These are phyloP conservation scores for Brachyhypopomus occidentalis DNA, from an alignment of 2,113 vertebrate species.

Conservation along the genomic window DNA sequence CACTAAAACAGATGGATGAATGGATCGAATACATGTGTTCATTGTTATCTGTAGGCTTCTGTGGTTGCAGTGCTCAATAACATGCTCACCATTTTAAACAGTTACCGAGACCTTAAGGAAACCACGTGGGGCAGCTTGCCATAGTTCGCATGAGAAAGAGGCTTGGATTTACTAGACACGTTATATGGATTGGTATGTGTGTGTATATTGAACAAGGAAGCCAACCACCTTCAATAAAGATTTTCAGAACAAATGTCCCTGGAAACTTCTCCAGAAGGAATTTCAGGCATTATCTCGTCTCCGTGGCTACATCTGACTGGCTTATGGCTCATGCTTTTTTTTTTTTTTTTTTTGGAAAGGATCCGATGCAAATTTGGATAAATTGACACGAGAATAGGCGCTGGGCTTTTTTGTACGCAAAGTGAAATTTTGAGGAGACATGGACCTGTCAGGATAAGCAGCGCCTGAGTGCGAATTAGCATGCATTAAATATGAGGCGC, in stretches of 20 bases:
- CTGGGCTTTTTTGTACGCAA: slow-evolving; percentile 14
- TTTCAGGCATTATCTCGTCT: not conserved
- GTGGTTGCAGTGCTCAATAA: not conserved
- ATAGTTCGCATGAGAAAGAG: too few species aligned
- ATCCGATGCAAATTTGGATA: slow-evolving; percentile 40
- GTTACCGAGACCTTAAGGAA: too few species aligned
- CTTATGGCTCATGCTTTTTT: slow-evolving; percentile 21
- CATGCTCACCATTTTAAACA: not conserved
- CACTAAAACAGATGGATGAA: not conserved
- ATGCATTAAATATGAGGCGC: slow-evolving; percentile 37
- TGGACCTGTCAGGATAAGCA: slow-evolving; percentile 26
- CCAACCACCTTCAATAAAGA: not conserved
- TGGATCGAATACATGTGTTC: not conserved
- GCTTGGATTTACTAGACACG: too few species aligned
- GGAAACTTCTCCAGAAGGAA: slow-evolving; percentile 9
- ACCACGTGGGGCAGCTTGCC: too few species aligned
- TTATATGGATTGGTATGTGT: too few species aligned
- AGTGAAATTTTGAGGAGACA: slow-evolving; percentile 30
- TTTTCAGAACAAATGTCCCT: slow-evolving; percentile 9
- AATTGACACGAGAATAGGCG: slow-evolving; percentile 34
- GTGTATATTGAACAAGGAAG: too few species aligned
- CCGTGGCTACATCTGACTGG: not conserved
- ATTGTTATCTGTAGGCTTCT: not conserved
- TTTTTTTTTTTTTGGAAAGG: not conserved
- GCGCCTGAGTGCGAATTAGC: slow-evolving; percentile 40